Conservation (phyloP, 2,797 vertebrate species). For the Lagodon rhomboides region DNA sequence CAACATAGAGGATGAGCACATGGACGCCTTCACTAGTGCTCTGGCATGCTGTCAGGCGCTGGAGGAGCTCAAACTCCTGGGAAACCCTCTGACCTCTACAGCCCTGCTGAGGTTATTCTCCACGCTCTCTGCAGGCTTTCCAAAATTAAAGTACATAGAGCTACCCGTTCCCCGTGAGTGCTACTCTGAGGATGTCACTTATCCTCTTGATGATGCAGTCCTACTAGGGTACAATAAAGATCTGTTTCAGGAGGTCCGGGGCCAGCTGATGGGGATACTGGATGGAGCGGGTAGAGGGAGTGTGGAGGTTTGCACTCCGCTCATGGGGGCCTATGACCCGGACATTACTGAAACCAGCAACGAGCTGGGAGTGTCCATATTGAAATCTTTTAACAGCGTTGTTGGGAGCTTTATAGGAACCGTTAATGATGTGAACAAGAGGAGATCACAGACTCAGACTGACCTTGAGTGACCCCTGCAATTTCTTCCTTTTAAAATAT, state of each 20-base stretch:
- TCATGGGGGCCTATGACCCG: slow-evolving; percentile 92
- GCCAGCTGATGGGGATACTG: slow-evolving; percentile 87
- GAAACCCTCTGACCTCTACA: slow-evolving; percentile 91
- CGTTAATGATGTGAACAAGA: slow-evolving; percentile 67
- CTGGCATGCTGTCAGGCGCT: slow-evolving; percentile 87
- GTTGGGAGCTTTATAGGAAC: slow-evolving; percentile 88
- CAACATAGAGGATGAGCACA: slow-evolving; percentile 86
- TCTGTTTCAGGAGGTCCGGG: slow-evolving; percentile 85
- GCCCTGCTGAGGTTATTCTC: slow-evolving; percentile 87
- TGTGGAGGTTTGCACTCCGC: slow-evolving; percentile 89
- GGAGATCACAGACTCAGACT: slow-evolving; percentile 68
- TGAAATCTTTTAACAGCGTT: slow-evolving; percentile 90
- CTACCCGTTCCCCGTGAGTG: slow-evolving; percentile 94
- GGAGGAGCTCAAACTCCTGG: slow-evolving; percentile 91
- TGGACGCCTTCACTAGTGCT: slow-evolving; percentile 83
- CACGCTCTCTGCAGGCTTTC: slow-evolving; percentile 83
- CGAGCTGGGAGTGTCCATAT: slow-evolving; percentile 91
- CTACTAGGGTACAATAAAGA: slow-evolving; percentile 87
- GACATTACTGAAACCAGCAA: slow-evolving; percentile 94
- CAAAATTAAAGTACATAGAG: slow-evolving; percentile 89
- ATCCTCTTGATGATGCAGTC: slow-evolving; percentile 90
- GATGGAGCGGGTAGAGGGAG: slow-evolving; percentile 85
- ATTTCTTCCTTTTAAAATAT: neutral
- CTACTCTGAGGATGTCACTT: slow-evolving; percentile 87
- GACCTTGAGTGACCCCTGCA: neutral